Conservation (phyloP, 2,113 vertebrate species). For the Cynopterus brachyotis region DNA sequence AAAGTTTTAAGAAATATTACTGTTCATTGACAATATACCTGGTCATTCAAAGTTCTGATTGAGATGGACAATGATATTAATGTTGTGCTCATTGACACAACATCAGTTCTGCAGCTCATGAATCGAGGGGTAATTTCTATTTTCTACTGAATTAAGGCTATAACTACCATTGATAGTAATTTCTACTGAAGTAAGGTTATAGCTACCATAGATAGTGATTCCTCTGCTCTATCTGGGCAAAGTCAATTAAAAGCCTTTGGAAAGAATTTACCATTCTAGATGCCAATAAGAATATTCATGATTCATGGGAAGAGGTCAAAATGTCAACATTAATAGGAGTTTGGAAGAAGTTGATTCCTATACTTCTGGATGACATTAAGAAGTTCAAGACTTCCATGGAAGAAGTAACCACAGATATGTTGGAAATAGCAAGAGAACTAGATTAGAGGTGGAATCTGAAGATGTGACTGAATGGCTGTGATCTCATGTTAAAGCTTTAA, state of each 20-base stretch:
- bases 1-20: neutral
- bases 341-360: neutral
- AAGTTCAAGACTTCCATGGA: neutral
- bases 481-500: neutral
- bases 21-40: neutral
- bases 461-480: neutral
- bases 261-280: neutral
- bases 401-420: neutral
- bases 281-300: neutral
- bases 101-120: neutral
- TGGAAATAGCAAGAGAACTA: neutral
- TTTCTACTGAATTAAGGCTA: too few species aligned
- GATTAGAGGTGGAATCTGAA: neutral
- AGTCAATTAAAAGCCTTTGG: neutral
- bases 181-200: neutral
- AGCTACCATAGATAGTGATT: neutral
- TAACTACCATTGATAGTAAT: neutral
- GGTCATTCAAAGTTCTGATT: neutral
- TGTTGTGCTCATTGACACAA: neutral
- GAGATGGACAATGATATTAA: neutral
- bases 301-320: neutral
- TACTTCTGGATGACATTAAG: neutral
- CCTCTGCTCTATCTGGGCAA: neutral
- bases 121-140: neutral
- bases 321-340: neutral